phyloP scores from a whole-genome alignment of 2,797 vertebrate species.

The Lutjanus argentimaculatus region DNA sequence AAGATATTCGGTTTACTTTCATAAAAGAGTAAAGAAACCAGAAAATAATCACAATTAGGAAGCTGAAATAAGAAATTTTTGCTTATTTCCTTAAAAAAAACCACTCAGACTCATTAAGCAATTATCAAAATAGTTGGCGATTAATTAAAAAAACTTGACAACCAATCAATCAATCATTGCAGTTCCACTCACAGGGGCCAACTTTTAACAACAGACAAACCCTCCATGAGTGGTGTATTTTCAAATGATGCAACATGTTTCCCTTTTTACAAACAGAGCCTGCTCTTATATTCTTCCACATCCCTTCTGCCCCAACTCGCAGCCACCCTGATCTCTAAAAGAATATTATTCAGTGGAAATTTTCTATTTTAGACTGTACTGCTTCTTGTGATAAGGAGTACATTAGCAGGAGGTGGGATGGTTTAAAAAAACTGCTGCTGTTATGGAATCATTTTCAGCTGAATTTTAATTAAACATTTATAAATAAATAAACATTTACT shows the following conservation, averaged over 20 bases:
- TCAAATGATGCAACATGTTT: slow-evolving; percentile 54
- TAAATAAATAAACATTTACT: background rate
- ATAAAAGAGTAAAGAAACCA: too few relatives aligned
- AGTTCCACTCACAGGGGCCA: background rate
- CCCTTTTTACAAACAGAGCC: slow-evolving; percentile 13
- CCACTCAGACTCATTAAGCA: too few relatives aligned
- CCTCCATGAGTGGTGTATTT: slow-evolving; percentile 6
- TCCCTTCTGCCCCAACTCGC: slow-evolving; percentile 7
- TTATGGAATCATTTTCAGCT: background rate
- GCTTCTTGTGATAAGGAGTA: slow-evolving; percentile 2
- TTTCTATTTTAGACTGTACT: background rate
- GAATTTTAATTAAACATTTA: background rate
- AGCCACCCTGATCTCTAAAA: background rate
- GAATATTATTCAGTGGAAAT: background rate
- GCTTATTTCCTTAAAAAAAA: too few relatives aligned
- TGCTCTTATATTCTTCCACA: background rate
- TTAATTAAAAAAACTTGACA: too few relatives aligned
- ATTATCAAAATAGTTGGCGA: too few relatives aligned
- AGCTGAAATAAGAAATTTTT: too few relatives aligned
- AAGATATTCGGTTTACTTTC: too few relatives aligned
- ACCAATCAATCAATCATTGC: too few relatives aligned
- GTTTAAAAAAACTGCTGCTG: background rate
- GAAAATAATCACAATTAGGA: too few relatives aligned
- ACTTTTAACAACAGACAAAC: background rate
- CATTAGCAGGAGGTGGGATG: background rate